Percentiles rank a stretch among this genome's conserved stretches.
Evolutionary conservation across 1,140 invertebrate genomes (phyloP).

Genomic region (Brachionus koreanus): DNA sequence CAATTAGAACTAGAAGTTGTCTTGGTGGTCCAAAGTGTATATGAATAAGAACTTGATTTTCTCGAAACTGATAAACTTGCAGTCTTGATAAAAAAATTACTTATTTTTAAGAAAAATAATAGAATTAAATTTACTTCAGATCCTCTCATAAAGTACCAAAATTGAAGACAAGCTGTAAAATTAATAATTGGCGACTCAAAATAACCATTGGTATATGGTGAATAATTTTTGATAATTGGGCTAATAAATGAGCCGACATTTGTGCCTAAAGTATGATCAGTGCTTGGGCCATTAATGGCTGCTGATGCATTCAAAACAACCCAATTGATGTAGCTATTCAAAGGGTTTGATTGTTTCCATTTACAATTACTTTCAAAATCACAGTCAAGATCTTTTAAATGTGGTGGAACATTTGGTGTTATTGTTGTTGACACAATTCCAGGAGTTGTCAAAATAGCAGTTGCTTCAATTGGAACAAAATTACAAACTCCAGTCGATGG

Average conservation of each 20-base stretch:
- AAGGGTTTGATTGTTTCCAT: not conserved
- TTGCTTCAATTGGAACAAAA: slow-evolving; percentile 7
- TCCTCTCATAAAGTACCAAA: slow-evolving; percentile 42
- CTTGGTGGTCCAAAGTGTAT: not conserved
- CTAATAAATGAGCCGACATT: slow-evolving; percentile 46
- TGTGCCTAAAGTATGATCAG: slow-evolving; percentile 52
- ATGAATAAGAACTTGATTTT: not conserved
- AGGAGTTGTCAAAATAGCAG: not conserved
- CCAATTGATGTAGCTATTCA: slow-evolving; percentile 16
- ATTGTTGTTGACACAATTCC: not conserved
- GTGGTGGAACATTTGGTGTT: not conserved
- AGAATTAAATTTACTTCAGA: slow-evolving; percentile 21
- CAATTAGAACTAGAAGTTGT: not conserved
- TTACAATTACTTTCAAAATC: slow-evolving; percentile 23
- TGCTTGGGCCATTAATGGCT: slow-evolving; percentile 47
- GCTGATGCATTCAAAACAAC: not conserved
- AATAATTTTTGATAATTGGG: slow-evolving; percentile 15
- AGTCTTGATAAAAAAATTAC: not conserved
- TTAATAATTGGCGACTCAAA: slow-evolving; percentile 17
- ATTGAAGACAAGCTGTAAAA: slow-evolving; percentile 20
- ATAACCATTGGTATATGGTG: not conserved
- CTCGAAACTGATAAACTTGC: slow-evolving; percentile 16
- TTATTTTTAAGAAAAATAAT: not conserved
- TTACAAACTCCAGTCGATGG: not conserved
- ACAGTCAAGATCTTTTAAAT: slow-evolving; percentile 9